Conservation (phyloP, 2,113 vertebrate species). For the Isichthys henryi region DNA sequence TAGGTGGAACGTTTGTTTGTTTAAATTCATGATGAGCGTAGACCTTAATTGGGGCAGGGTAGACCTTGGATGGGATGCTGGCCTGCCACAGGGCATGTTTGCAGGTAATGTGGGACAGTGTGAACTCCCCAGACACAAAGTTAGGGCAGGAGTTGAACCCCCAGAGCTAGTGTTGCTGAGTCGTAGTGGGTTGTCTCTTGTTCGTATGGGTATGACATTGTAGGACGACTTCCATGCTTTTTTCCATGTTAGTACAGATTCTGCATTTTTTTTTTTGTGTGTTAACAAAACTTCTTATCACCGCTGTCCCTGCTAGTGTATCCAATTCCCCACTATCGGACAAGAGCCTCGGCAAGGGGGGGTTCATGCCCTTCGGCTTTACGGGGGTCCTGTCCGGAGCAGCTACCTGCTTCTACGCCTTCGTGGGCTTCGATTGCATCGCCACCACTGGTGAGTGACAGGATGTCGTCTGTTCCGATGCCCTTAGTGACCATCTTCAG, state of each 20-base stretch:
- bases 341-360: constrained; percentile 60
- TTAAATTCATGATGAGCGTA: background rate
- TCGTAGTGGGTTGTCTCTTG: background rate
- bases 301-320: constrained; percentile 42
- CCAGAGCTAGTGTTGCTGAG: background rate
- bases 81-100: background rate
- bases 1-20: constrained; percentile 28
- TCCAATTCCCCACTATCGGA: constrained; percentile 30
- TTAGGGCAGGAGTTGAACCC: background rate
- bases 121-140: background rate
- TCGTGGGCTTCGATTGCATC: constrained; percentile 95
- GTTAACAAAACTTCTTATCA: background rate
- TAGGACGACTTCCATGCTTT: background rate
- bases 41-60: background rate
- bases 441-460: constrained; percentile 81
- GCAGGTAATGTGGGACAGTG: background rate
- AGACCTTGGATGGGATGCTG: background rate
- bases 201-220: background rate
- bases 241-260: background rate
- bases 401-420: constrained; percentile 94
- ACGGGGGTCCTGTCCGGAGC: constrained; percentile 85
- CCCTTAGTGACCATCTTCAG: background rate
- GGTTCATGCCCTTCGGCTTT: constrained; percentile 89
- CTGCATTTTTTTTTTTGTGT: background rate
- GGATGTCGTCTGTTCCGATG: background rate